These are phyloP conservation scores for Sterrhoptilus dennistouni DNA, from an alignment of 2,113 vertebrate genomes.

Conservation along the genomic window DNA sequence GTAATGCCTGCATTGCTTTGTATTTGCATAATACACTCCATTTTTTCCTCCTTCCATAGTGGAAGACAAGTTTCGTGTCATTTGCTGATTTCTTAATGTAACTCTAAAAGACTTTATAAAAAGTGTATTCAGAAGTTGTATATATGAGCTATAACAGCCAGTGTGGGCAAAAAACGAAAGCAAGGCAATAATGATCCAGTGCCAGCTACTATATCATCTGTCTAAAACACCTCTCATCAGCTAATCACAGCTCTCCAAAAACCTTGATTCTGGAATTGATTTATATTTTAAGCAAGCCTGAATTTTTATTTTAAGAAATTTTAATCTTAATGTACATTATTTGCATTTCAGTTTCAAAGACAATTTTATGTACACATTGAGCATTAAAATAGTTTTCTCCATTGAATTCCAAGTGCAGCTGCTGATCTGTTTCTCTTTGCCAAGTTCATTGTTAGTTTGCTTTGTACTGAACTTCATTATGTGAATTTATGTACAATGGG, in stretches of 20 bases:
- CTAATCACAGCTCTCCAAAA: slow-evolving; percentile 36
- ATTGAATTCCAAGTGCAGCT: slow-evolving; percentile 52
- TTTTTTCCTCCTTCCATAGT: not conserved
- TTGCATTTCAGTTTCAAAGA: slow-evolving; percentile 48
- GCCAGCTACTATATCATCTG: not conserved
- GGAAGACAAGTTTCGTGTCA: slow-evolving; percentile 18
- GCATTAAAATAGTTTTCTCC: slow-evolving; percentile 29
- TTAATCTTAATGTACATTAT: slow-evolving; percentile 46
- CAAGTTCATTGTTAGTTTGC: slow-evolving; percentile 53
- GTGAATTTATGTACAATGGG: slow-evolving; percentile 60
- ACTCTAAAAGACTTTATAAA: not conserved
- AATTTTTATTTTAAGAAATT: slow-evolving; percentile 36
- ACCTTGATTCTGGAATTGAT: not conserved
- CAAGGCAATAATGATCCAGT: not conserved
- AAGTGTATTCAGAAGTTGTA: not conserved
- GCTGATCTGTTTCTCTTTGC: slow-evolving; percentile 30
- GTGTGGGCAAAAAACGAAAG: not conserved
- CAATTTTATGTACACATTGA: not conserved
- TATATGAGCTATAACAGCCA: not conserved
- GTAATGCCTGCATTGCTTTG: not conserved
- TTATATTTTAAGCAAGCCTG: slow-evolving; percentile 12
- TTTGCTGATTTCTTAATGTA: slow-evolving; percentile 3
- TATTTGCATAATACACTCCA: slow-evolving; percentile 1
- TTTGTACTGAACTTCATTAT: slow-evolving; percentile 54
- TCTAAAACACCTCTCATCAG: slow-evolving; percentile 24